These are phyloP conservation scores for Gobio occitaniae DNA, from an alignment of 2,797 vertebrate genomes.

Conservation along the genomic window DNA sequence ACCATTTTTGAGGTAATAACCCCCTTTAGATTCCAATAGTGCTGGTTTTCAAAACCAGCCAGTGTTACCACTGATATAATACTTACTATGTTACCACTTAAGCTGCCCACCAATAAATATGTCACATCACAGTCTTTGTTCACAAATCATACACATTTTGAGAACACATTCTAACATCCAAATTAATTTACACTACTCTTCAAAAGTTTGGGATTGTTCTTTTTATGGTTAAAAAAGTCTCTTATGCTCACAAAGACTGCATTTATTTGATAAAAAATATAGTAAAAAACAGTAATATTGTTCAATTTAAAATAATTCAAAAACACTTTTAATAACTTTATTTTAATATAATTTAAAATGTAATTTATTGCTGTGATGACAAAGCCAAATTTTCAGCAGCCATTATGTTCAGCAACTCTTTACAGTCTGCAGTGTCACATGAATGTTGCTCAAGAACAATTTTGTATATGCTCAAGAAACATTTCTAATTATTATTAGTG, in stretches of 20 bases:
- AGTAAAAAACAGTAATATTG: too few species aligned
- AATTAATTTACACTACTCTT: background rate
- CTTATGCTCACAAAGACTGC: too few species aligned
- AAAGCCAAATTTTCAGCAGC: background rate
- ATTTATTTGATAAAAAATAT: too few species aligned
- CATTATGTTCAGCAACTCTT: background rate
- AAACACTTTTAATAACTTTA: background rate
- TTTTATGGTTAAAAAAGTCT: background rate
- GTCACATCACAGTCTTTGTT: background rate
- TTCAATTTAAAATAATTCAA: too few species aligned
- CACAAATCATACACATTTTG: background rate
- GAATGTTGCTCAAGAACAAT: too few species aligned
- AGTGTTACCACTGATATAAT: background rate
- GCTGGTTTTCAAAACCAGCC: background rate
- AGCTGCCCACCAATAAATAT: background rate
- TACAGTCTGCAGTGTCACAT: background rate
- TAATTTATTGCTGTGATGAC: background rate
- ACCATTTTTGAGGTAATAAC: background rate
- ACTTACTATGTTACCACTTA: background rate
- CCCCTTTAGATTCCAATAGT: background rate
- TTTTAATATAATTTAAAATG: background rate
- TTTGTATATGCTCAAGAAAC: too few species aligned
- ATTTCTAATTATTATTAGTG: too few species aligned
- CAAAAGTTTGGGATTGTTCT: background rate
- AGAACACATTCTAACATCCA: background rate